Percentiles rank a stretch among this genome's conserved stretches.
Evolutionary conservation across 2,113 vertebrate species (phyloP).

Genomic region (Microcebus jonahi): DNA sequence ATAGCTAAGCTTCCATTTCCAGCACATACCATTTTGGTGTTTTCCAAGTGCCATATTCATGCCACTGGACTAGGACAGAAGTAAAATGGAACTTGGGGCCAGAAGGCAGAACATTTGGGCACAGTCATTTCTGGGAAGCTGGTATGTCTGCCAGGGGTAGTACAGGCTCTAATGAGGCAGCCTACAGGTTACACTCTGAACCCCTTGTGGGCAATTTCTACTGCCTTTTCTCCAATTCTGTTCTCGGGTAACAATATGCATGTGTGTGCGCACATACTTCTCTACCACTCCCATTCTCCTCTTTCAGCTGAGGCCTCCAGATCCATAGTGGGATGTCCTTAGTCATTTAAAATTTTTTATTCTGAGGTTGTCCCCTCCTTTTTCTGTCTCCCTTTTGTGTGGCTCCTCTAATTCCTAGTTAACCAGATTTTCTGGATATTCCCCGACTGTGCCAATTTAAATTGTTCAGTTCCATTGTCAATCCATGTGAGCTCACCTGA

Average conservation of each 20-base stretch:
- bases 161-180: background rate
- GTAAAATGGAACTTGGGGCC: background rate
- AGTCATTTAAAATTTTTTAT: background rate
- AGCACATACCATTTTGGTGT: background rate
- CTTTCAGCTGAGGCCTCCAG: background rate
- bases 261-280: background rate
- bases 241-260: background rate
- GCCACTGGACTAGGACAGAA: background rate
- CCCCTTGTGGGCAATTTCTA: background rate
- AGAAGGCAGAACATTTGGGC: background rate
- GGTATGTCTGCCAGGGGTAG: background rate
- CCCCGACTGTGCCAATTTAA: background rate
- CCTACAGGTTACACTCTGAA: background rate
- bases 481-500: background rate
- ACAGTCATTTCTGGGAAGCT: background rate
- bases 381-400: background rate
- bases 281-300: background rate
- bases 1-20: background rate
- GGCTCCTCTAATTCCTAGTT: background rate
- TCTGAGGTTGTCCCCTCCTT: background rate
- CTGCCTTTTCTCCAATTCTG: background rate
- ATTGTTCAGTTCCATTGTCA: background rate
- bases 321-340: background rate
- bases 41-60: background rate
- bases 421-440: slow-evolving; percentile 16